phyloP scores from a whole-genome alignment of 2,113 vertebrate species.

The Sinocyclocheilus anophthalmus region DNA sequence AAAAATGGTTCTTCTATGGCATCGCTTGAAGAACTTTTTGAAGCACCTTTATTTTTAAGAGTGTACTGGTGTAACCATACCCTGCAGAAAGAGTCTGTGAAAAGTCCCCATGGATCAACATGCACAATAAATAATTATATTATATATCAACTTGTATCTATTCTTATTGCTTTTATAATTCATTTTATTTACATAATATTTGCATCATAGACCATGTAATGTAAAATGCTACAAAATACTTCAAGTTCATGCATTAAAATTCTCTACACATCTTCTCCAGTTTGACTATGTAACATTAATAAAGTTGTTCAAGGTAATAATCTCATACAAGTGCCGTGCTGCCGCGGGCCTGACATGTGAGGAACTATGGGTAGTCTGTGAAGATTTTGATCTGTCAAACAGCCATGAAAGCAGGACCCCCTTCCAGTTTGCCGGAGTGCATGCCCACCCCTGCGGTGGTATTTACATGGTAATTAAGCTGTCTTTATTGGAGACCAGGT shows the following conservation, averaged over 20 bases:
- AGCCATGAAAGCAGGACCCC: constrained; percentile 41
- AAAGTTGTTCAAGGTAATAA: constrained; percentile 35
- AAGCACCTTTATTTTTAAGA: too few species aligned
- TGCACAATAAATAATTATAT: background rate
- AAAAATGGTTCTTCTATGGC: too few species aligned
- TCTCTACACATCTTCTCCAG: background rate
- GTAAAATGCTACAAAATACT: background rate
- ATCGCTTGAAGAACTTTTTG: too few species aligned
- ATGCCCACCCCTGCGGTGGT: background rate
- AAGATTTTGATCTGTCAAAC: constrained; percentile 43
- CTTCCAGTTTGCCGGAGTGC: background rate
- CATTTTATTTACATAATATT: background rate
- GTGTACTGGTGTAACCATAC: background rate
- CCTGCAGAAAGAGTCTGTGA: background rate
- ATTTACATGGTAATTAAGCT: constrained; percentile 61
- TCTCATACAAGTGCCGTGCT: constrained; percentile 9
- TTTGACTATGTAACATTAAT: constrained; percentile 17
- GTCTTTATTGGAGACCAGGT: constrained; percentile 23
- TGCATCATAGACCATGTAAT: background rate
- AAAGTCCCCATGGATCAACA: background rate
- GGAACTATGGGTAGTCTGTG: constrained; percentile 43
- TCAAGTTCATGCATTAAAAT: background rate
- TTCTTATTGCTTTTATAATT: background rate
- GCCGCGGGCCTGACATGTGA: background rate
- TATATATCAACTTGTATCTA: background rate